Conservation (phyloP, 2,797 vertebrate species). For the Hydrolagus colliei region DNA sequence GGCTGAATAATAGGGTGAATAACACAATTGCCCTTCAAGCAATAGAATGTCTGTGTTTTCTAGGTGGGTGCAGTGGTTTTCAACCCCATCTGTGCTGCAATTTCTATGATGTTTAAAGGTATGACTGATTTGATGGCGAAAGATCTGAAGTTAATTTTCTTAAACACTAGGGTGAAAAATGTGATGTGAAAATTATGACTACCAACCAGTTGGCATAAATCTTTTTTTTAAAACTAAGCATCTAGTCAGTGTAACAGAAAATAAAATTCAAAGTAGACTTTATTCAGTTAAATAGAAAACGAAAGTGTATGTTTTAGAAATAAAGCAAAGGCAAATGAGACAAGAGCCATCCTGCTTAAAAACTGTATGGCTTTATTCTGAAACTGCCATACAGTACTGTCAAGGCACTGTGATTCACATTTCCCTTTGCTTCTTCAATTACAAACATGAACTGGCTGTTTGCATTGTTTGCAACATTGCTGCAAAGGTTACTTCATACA, state of each 20-base stretch:
- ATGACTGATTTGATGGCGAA: too few relatives aligned
- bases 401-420: constrained; percentile 16
- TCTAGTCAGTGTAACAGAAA: not conserved
- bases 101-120: too few relatives aligned
- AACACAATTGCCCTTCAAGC: too few relatives aligned
- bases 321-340: not conserved
- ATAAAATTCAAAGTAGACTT: not conserved
- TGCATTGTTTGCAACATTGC: constrained; percentile 25
- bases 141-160: too few relatives aligned
- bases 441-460: constrained; percentile 24
- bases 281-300: not conserved
- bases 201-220: not conserved
- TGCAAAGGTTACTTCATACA: constrained; percentile 6
- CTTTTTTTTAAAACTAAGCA: not conserved
- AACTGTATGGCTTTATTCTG: constrained; percentile 29
- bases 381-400: constrained; percentile 25
- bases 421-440: not conserved
- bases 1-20: too few relatives aligned
- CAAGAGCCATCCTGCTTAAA: not conserved
- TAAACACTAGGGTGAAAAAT: too few relatives aligned
- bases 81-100: too few relatives aligned
- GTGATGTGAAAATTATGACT: too few relatives aligned
- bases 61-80: too few relatives aligned
- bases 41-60: too few relatives aligned
- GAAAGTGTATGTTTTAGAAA: not conserved